Base-by-base conservation (phyloP, 1,140 invertebrate species). In the Drosophila orena region DNA sequence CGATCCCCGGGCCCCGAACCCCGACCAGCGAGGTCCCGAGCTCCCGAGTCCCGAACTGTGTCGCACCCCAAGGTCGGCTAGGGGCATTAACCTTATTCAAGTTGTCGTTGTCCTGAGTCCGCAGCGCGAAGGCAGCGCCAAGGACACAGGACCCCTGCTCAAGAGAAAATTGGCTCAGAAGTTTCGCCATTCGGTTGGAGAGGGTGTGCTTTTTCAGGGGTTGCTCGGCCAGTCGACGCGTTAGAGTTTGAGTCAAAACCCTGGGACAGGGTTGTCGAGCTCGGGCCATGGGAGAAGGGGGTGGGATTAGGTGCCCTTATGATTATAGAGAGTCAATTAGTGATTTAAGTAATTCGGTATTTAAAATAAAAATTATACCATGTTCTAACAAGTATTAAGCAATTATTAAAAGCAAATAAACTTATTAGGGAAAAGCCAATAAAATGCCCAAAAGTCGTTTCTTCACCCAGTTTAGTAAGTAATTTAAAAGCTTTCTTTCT, bases 61-160 rank as follows among this genome's bases (percentile, higher is more conserved):
- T 88, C 90, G 90, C 71, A 81, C 69, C 79, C 81, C 90, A 91
- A 91, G 90, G 90, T 91, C 90, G 90, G 83, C 68, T 89, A 89
- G 84, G 84, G 84, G 84, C 84, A 89, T 89, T 89, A 89, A 89
- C 84, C 84, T 89, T 84, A 73, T 77, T 78, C 64, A 84, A 77
- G 84, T 84, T 80, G 79, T 72, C 75, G 72, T 79, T 70, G 77
- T 60, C 66, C 71, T 69, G 59, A 60, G 64, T 79, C 66, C 62
- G 54, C 62, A 64, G 53, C 68, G 68, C 62, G 55, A 74, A 40
- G 61, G 76, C 53, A 64, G 66, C 77, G 72, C 79, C 84, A 89
- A 89, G 84, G 84, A 89, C 84, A 89, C 64, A 56, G 50, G 79
- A 64, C 46, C 46, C 55, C 43, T 70, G 68, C 83, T 88, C 79